These are phyloP conservation scores for Trissolcus japonicus DNA, from an alignment of 2,888 invertebrate species.

Conservation along the genomic window DNA sequence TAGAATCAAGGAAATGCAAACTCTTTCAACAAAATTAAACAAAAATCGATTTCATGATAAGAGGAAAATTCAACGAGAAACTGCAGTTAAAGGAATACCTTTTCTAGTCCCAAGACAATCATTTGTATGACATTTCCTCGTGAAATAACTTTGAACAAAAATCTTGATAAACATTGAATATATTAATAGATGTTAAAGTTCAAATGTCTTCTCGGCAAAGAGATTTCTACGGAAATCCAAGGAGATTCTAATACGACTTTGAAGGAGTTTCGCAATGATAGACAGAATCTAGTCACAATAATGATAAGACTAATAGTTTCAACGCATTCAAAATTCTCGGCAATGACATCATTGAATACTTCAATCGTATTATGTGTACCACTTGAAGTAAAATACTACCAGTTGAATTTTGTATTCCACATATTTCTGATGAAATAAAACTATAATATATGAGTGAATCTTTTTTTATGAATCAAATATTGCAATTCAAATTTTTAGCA, in stretches of 20 bases:
- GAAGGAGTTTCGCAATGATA: slow-evolving; percentile 45
- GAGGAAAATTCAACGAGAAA: too few relatives aligned
- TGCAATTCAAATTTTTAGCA: too few relatives aligned
- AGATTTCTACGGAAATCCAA: slow-evolving; percentile 39
- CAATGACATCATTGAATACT: slow-evolving; percentile 21
- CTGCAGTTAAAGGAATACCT: not conserved
- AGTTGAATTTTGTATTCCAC: too few relatives aligned
- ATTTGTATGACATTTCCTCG: too few relatives aligned
- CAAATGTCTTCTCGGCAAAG: slow-evolving; percentile 34
- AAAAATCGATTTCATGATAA: too few relatives aligned
- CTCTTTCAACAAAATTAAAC: too few relatives aligned
- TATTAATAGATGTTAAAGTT: slow-evolving; percentile 30
- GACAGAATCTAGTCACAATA: slow-evolving; percentile 23
- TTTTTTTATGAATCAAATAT: too few relatives aligned
- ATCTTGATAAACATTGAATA: not conserved
- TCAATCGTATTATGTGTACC: slow-evolving; percentile 19
- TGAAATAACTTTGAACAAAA: too few relatives aligned
- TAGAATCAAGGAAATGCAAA: too few relatives aligned
- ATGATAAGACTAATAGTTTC: slow-evolving; percentile 32
- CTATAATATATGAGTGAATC: too few relatives aligned
- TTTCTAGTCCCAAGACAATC: not conserved
- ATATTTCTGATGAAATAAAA: too few relatives aligned
- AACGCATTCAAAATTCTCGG: slow-evolving; percentile 27
- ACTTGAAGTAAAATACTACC: slow-evolving; percentile 13
- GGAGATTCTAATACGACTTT: slow-evolving; percentile 48